Percentiles rank a stretch among this genome's conserved stretches.
Evolutionary conservation across 1,140 invertebrate species (phyloP).

Genomic region (Drosophila pandora): DNA sequence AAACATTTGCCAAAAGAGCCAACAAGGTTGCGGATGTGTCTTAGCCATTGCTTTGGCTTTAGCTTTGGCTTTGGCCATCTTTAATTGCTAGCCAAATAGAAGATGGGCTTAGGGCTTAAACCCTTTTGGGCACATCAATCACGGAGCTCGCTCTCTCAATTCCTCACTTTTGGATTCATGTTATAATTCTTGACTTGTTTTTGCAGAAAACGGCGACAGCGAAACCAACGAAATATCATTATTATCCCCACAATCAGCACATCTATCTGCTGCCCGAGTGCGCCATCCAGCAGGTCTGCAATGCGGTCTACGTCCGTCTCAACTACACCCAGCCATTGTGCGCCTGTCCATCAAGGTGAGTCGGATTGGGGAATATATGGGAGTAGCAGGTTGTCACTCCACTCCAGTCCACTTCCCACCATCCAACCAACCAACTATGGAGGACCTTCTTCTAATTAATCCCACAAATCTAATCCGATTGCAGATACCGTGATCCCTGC

Average conservation of each 20-base stretch:
- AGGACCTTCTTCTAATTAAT: slow-evolving; percentile 43
- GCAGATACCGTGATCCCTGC: slow-evolving; percentile 92
- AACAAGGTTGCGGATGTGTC: slow-evolving; percentile 15
- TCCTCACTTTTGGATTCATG: neutral
- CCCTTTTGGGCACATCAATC: slow-evolving; percentile 54
- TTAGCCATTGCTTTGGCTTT: neutral
- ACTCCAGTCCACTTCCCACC: neutral
- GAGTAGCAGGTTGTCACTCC: slow-evolving; percentile 21
- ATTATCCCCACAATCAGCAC: slow-evolving; percentile 97
- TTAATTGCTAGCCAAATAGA: slow-evolving; percentile 47
- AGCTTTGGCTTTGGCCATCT: neutral
- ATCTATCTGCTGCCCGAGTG: slow-evolving; percentile 95
- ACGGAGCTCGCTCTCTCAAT: slow-evolving; percentile 30
- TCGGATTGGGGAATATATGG: neutral
- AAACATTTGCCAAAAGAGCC: slow-evolving; percentile 63
- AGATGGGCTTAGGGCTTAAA: slow-evolving; percentile 3
- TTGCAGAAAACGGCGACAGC: slow-evolving; percentile 90
- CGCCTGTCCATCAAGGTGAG: slow-evolving; percentile 90
- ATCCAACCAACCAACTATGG: neutral
- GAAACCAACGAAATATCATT: slow-evolving; percentile 96
- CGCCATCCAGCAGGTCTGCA: slow-evolving; percentile 96
- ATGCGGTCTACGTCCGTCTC: slow-evolving; percentile 94
- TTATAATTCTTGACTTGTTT: slow-evolving; percentile 59
- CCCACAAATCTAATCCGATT: slow-evolving; percentile 28
- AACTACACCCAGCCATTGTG: slow-evolving; percentile 97